Evolutionary conservation across 2,888 invertebrate genomes (phyloP).

Genomic region (Xestia ashworthii): DNA sequence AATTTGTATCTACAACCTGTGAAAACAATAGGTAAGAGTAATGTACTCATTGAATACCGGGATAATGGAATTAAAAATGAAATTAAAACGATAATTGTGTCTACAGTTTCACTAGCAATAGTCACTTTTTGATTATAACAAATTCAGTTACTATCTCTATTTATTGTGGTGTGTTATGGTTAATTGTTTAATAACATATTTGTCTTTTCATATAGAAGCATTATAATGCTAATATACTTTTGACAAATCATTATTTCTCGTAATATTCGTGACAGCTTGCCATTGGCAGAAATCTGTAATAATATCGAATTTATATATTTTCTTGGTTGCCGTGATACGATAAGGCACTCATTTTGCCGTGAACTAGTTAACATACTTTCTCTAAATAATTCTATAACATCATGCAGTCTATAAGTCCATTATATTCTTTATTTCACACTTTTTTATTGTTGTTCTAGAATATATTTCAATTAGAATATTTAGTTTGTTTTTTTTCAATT

Average conservation of each 20-base stretch:
- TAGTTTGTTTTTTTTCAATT: too few species aligned
- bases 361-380: background rate
- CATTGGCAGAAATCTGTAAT: slow-evolving; percentile 16
- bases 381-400: background rate
- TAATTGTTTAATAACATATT: slow-evolving; percentile 23
- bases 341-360: background rate
- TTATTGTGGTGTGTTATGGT: background rate
- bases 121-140: slow-evolving; percentile 19
- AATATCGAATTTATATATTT: slow-evolving; percentile 33
- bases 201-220: background rate
- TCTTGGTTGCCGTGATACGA: slow-evolving; percentile 52
- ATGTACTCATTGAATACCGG: background rate
- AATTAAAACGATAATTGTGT: background rate
- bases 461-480: background rate
- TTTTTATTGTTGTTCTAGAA: background rate
- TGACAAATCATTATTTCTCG: background rate
- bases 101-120: slow-evolving; percentile 13
- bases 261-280: slow-evolving; percentile 15
- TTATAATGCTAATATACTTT: background rate
- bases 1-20: slow-evolving; percentile 19
- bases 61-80: background rate
- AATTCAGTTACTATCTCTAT: slow-evolving; percentile 13
- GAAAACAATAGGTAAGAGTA: slow-evolving; percentile 51
- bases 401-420: slow-evolving; percentile 21
- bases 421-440: background rate